Base-by-base conservation (phyloP, 2,888 invertebrate genomes). In the Pteria penguin region DNA sequence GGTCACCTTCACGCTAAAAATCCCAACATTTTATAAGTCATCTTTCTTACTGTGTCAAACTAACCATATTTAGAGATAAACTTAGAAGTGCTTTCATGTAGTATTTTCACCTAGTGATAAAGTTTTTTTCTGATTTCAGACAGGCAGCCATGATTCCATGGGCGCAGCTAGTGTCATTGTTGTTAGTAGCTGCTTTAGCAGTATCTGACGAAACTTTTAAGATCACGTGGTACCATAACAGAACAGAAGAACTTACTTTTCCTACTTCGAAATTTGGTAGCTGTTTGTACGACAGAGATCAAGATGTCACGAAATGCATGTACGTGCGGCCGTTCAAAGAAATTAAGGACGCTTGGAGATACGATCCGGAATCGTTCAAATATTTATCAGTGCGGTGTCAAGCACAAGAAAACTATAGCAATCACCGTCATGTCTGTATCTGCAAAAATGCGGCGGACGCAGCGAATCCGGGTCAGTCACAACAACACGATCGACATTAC, bases 391-490 rank as follows among this genome's bases (percentile, higher is more conserved):
- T 77, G 4, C 61, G 58, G 0, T 77, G 76, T 65, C 63, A 68
- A 55, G 27, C 62, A 29, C 76, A 77, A 52, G 71, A 60, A 31
- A 72, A 65, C 54, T 77, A 65, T 54, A n/a, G 69, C 2, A 54
- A 52, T 27, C 68, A 63, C 4, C 54, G 52, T 1, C 69, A 73
- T 57, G 62, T 65, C 4, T 77, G 76, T 32, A 62, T 77, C 2
- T 77, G 76, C 63, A 72, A 72, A n/a, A 73, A 73, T 31, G 76
- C 69, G 52, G 73, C 60, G n/a, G 60, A 65, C 26, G 72, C 76
- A 8, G 76, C 76, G 11, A 72, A 69, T 36, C 72, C 76, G 5
- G 63, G 68, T 29, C 63, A 63, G 27, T 73, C 45, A 57, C 55
- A 52, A 24, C 76, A 77, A 31, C 33, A 69, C 58, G 76, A 77